Conservation (phyloP, 1,140 invertebrate species). For the Hormaphis cornu region DNA sequence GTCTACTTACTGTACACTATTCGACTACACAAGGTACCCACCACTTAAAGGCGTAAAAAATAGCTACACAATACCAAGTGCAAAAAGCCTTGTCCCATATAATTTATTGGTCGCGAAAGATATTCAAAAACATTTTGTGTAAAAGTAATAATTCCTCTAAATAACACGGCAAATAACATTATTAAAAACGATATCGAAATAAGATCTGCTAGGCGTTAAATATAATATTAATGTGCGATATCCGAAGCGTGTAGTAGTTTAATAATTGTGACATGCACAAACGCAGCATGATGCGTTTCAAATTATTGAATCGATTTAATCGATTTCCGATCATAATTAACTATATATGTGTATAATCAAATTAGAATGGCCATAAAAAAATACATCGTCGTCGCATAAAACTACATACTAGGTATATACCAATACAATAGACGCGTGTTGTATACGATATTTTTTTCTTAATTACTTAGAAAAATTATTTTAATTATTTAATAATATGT, state of each 20-base stretch:
- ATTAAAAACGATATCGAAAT: not conserved
- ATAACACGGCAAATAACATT: not conserved
- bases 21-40: not conserved
- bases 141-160: constrained; percentile 17
- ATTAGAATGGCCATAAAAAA: too few species aligned
- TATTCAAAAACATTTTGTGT: not conserved
- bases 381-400: too few species aligned
- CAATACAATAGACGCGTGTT: too few species aligned
- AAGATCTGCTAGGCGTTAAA: not conserved
- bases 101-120: not conserved
- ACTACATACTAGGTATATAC: too few species aligned
- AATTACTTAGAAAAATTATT: too few species aligned
- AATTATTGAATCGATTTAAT: not conserved
- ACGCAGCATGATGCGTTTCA: too few species aligned
- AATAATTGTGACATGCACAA: not conserved
- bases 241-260: not conserved
- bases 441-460: too few species aligned
- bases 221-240: not conserved
- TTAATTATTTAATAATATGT: too few species aligned
- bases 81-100: constrained; percentile 19
- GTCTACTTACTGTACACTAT: not conserved
- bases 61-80: too few species aligned
- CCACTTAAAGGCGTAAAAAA: too few species aligned
- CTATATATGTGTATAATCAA: too few species aligned
- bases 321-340: too few species aligned